Conservation (phyloP, 2,888 invertebrate species). For the Sphaerophoria rueppellii region DNA sequence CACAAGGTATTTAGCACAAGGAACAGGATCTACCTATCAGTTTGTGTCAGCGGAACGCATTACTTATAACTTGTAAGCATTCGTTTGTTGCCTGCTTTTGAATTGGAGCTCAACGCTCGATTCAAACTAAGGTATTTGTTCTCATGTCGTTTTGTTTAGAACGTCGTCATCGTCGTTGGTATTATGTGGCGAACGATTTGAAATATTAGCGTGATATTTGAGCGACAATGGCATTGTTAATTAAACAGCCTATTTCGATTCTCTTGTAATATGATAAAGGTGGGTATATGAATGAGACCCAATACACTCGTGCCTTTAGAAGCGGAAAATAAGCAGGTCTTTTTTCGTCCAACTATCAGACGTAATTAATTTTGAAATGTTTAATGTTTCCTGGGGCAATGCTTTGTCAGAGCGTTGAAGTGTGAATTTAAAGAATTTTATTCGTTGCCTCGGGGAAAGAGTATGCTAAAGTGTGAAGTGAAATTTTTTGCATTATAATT, state of each 20-base stretch:
- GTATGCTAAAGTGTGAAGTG: constrained; percentile 6
- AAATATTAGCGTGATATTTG: constrained; percentile 70
- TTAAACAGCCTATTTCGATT: constrained; percentile 58
- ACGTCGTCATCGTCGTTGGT: background rate
- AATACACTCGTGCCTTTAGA: background rate
- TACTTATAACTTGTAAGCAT: constrained; percentile 54
- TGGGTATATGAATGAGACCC: background rate
- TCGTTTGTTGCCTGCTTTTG: constrained; percentile 53
- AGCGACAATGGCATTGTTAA: constrained; percentile 71
- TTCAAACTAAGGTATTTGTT: background rate
- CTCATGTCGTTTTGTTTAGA: background rate
- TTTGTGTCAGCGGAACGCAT: constrained; percentile 70
- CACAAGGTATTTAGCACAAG: constrained; percentile 72
- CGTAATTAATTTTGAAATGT: constrained; percentile 40
- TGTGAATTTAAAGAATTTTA: constrained; percentile 36
- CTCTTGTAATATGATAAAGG: constrained; percentile 46
- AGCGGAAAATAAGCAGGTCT: background rate
- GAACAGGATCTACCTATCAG: constrained; percentile 74
- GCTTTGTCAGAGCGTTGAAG: constrained; percentile 27
- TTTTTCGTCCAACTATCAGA: constrained; percentile 9
- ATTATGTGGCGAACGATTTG: constrained; percentile 57
- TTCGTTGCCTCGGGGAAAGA: constrained; percentile 5
- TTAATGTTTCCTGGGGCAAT: constrained; percentile 27
- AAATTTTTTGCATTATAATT: background rate
- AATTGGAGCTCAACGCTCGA: background rate